Evolutionary conservation across 2,113 vertebrate species (phyloP).

Genomic region (Paralichthys olivaceus): DNA sequence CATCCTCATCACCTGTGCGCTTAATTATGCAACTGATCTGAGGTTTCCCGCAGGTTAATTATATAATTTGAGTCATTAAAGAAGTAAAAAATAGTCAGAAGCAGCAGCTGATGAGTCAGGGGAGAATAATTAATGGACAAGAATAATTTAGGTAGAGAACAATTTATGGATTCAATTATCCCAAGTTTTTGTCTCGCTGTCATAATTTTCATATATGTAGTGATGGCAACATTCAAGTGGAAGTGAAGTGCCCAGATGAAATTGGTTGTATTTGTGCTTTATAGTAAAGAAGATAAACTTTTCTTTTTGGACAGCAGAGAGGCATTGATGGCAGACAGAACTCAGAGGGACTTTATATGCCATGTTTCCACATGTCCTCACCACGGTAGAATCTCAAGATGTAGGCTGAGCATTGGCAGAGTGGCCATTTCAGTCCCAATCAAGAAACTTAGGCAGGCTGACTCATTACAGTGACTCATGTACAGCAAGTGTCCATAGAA

Average conservation of each 20-base stretch:
- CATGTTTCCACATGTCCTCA: conserved; percentile 11
- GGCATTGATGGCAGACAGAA: background rate
- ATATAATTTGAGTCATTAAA: conserved; percentile 6
- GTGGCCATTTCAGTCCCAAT: background rate
- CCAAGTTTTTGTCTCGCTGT: background rate
- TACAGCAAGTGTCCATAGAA: background rate
- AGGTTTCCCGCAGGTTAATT: conserved; percentile 10
- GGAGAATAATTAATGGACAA: background rate
- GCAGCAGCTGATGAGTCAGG: background rate
- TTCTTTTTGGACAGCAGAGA: background rate
- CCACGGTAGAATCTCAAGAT: conserved; percentile 6
- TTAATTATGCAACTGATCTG: conserved; percentile 13
- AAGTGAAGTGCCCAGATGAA: background rate
- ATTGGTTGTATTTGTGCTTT: background rate
- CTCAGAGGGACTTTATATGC: conserved; percentile 10
- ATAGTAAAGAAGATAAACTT: background rate
- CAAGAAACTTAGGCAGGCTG: background rate
- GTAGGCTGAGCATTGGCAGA: conserved; percentile 30
- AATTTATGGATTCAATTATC: background rate
- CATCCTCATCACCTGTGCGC: background rate
- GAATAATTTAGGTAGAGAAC: background rate
- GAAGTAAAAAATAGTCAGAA: background rate
- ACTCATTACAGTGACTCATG: conserved; percentile 30
- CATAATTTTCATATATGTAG: conserved; percentile 2
- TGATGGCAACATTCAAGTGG: background rate